Base-by-base conservation (phyloP, 2,888 invertebrate species). In the Diloba caeruleocephala region DNA sequence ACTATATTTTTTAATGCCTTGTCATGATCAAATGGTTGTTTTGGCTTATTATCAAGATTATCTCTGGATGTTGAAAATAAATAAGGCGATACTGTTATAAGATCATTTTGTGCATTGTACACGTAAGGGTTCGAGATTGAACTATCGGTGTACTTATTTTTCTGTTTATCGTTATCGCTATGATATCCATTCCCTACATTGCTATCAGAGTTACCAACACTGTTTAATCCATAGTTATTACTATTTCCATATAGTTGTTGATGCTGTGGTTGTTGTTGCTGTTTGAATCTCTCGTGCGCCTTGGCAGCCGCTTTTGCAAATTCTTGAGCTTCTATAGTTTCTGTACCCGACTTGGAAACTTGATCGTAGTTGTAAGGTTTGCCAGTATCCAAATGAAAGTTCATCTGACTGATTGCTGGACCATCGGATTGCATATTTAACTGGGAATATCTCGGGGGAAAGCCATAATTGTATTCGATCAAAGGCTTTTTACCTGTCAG, bases 1-100 rank as follows among this genome's bases (percentile, higher is more conserved):
- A 93, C 90, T 50, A 93, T 92, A 74, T 89, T 92, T 82, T 92
- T 93, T 41, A 93, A 74, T 1, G 92, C 93, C 66, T 91, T 94
- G 26, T 90, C 90, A 46, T 94, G 93, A 69, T 94, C 93, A 71
- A 93, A 93, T 0, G 86, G 83, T 58, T 82, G 84, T 70, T 92
- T 90, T 28, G 76, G 60, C 68, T 88, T 91, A 9, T 71, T 78
- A 10, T 91, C 89, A 26, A 74, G 26, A 21, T 55, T 73, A 53
- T 90, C 88, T 60, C 79, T 82, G 1, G 80, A 60, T 67, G 81
- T 86, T 9, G 76, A 51, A 53, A 83, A 82, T 55, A 79, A 88
- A 65, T 84, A 88, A 8, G 92, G 90, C 13, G 86, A 82, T 12
- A 81, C 85, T 12, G 90, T 90, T 8, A 90, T 82, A 45, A 88